phyloP scores from a whole-genome alignment of 2,113 vertebrate genomes.

The Aix galericulata region DNA sequence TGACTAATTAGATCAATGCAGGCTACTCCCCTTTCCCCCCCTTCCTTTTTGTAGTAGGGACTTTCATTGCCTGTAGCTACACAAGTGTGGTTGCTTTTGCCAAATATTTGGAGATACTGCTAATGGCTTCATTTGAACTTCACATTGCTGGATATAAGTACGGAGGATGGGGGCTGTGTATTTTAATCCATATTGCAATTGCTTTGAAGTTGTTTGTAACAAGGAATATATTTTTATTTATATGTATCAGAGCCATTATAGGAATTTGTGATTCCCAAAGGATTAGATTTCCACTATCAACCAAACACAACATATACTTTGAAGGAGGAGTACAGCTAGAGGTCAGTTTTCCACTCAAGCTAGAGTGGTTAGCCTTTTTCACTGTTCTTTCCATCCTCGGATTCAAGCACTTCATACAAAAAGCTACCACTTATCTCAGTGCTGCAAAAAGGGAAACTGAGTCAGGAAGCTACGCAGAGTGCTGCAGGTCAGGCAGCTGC shows the following conservation, averaged over 20 bases:
- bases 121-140: conserved; percentile 68
- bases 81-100: conserved; percentile 57
- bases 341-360: conserved; percentile 45
- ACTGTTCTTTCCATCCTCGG: not conserved
- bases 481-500: not conserved
- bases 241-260: conserved; percentile 41
- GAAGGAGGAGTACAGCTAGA: conserved; percentile 16
- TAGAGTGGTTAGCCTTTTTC: not conserved
- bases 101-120: conserved; percentile 62
- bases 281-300: conserved; percentile 63
- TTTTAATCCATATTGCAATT: conserved; percentile 44
- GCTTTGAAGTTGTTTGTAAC: conserved; percentile 58
- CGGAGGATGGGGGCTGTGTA: conserved; percentile 6
- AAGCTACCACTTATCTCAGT: not conserved
- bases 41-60: conserved; percentile 58
- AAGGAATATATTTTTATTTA: conserved; percentile 55
- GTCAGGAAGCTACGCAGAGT: not conserved
- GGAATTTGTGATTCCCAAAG: conserved; percentile 48
- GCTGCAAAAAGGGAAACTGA: not conserved
- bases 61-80: conserved; percentile 69
- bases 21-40: conserved; percentile 27
- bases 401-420: not conserved
- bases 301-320: conserved; percentile 26
- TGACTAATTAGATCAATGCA: conserved; percentile 64
- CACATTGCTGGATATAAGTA: conserved; percentile 8